A percentile compares a stretch with the other conserved stretches of the same genome.
Evolutionary conservation across 64 coral and sea anemone genomes (phyloP).

Genomic region (Dendronephthya gigantea): DNA sequence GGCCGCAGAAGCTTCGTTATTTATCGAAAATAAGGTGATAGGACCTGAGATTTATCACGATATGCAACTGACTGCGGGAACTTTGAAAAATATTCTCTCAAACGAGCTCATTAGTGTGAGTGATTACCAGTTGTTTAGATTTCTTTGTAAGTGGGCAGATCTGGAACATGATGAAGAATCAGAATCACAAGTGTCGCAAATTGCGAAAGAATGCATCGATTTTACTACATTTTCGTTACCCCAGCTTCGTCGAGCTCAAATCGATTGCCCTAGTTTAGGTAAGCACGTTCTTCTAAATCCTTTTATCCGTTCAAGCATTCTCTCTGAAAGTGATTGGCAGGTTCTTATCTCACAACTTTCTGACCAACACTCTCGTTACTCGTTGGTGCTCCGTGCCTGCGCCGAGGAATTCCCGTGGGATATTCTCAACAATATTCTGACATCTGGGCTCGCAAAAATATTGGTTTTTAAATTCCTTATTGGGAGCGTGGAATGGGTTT

Average conservation of each 20-base stretch:
- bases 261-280: slow-evolving; percentile 29
- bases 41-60: slow-evolving; percentile 17
- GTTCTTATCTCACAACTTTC: slow-evolving; percentile 15
- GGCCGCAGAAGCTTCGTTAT: slow-evolving; percentile 43
- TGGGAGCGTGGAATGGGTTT: slow-evolving; percentile 53
- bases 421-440: slow-evolving; percentile 46
- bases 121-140: slow-evolving; percentile 60
- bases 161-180: slow-evolving; percentile 2
- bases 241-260: slow-evolving; percentile 25
- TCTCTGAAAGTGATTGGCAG: slow-evolving; percentile 44
- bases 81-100: slow-evolving; percentile 20
- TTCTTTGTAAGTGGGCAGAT: slow-evolving; percentile 62
- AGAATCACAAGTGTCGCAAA: neutral
- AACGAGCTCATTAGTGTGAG: slow-evolving; percentile 51
- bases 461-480: slow-evolving; percentile 50
- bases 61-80: slow-evolving; percentile 35
- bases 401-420: slow-evolving; percentile 45
- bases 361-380: slow-evolving; percentile 16
- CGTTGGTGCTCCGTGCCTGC: slow-evolving; percentile 25
- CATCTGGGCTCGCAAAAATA: slow-evolving; percentile 38
- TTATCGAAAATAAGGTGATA: slow-evolving; percentile 26
- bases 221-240: slow-evolving; percentile 40
- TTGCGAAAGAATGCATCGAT: slow-evolving; percentile 35
- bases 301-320: slow-evolving; percentile 50
- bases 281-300: slow-evolving; percentile 35